Base-by-base conservation (phyloP, 1,140 invertebrate genomes). In the Proales similis region DNA sequence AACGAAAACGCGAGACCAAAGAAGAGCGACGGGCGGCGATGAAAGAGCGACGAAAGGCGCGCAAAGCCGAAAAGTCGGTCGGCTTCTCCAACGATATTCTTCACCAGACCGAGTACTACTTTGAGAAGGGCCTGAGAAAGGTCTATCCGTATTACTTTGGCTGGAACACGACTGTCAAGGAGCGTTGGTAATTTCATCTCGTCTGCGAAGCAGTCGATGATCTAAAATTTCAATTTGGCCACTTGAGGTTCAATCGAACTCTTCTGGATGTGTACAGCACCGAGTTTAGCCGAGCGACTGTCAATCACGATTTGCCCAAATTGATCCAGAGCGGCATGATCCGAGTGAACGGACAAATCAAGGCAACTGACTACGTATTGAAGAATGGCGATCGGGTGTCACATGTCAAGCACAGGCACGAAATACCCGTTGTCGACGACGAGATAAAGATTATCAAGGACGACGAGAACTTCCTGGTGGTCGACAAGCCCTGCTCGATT, bases 401-500 rank as follows among this genome's bases (percentile, higher is more conserved):
- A 9, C 62, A 48, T 38, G 45, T 61, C 53, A 68, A 75, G 86
- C 86, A 71, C 83, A 93, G 91, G 84, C 91, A 95, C 83, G 91
- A 96, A 84, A 87, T 92, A 78, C 90, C 90, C 72, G 90, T 94
- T 77, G 86, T 87, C 77, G 86, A 77, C 84, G 87, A 79, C 84
- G 85, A 72, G 88, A 96, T 63, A 79, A 86, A 87, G 77, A 86
- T 99, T 77, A 85, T 98, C 74, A 85, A 89, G 81, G 89, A 94
- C 82, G 89, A 90, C 82, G 88, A 94, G 78, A 89, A 97, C 81
- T 82, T 96, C 79, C 84, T 98, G 77, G 94, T 98, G 75, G 87
- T 99, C 74, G 92, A 99, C 83, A 99, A 99, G 84, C 94, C 95
- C 70, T 86, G 92, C 73, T 98, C 93, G 77, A 92, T 98, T 80